Percentiles rank a stretch among this genome's conserved stretches.
These are phyloP conservation scores for Botrylloides violaceus DNA, from an alignment of 23 tunicate species.

Conservation along the genomic window DNA sequence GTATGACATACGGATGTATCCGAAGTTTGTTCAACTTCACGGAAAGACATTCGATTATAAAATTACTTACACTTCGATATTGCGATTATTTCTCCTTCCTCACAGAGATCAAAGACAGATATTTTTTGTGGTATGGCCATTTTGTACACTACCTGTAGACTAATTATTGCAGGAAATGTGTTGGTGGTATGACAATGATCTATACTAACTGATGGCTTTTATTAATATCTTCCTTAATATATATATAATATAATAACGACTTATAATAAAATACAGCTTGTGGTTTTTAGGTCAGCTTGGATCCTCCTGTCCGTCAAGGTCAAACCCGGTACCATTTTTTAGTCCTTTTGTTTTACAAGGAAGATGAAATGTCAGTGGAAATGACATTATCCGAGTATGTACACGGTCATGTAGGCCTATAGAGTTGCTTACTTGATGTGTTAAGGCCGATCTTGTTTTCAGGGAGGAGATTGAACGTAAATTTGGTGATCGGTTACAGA, in stretches of 20 bases:
- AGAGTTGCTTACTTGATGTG: too few relatives aligned
- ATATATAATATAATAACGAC: too few relatives aligned
- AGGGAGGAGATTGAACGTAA: conserved; percentile 80
- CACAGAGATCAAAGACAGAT: conserved; percentile 96
- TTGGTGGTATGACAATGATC: too few relatives aligned
- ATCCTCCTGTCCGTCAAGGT: conserved; percentile 97
- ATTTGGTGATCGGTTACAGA: conserved; percentile 66
- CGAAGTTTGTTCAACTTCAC: conserved; percentile 94
- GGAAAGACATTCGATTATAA: conserved; percentile 97
- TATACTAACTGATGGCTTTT: too few relatives aligned
- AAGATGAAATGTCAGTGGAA: conserved; percentile 65
- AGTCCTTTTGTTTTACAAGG: conserved; percentile 79
- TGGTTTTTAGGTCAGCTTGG: conserved; percentile 85
- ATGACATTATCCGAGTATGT: conserved; percentile 69
- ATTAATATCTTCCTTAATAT: background rate
- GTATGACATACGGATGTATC: conserved; percentile 92
- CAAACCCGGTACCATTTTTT: conserved; percentile 92
- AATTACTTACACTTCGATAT: conserved; percentile 92
- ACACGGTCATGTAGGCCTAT: background rate
- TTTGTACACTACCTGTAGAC: too few relatives aligned
- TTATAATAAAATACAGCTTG: too few relatives aligned
- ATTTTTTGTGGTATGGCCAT: conserved; percentile 75
- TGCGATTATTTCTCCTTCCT: conserved; percentile 84
- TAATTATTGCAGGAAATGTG: too few relatives aligned
- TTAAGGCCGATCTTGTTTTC: background rate